phyloP scores from a whole-genome alignment of 2,113 vertebrate genomes.

The Tachuris rubrigastra region DNA sequence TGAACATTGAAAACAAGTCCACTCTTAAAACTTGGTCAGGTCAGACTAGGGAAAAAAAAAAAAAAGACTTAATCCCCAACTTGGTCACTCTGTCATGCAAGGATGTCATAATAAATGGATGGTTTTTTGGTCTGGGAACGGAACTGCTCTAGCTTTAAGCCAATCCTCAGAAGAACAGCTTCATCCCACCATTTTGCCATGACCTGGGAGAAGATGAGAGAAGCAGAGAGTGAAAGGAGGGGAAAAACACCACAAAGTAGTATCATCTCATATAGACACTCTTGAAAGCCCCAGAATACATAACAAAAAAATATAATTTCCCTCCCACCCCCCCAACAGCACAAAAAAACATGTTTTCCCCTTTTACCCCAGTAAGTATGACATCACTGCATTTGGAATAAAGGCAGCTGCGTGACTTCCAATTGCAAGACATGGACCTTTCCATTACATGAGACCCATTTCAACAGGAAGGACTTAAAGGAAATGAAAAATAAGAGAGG shows the following conservation, averaged over 20 bases:
- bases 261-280: neutral
- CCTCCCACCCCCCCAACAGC: rapidly evolving
- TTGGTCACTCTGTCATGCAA: neutral
- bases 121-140: constrained; percentile 53
- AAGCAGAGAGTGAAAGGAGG: neutral
- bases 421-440: neutral
- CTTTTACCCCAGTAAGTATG: neutral
- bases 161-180: constrained; percentile 63
- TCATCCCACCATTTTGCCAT: constrained; percentile 75
- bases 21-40: neutral
- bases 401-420: neutral
- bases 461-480: neutral
- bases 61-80: neutral
- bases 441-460: neutral
- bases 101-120: constrained; percentile 63
- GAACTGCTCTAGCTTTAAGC: constrained; percentile 66
- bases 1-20: neutral
- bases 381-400: neutral
- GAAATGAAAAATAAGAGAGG: neutral
- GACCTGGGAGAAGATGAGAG: constrained; percentile 43
- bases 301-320: neutral
- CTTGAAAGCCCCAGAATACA: neutral
- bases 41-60: neutral
- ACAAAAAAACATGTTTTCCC: neutral
- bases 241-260: neutral